A percentile compares a stretch with the other conserved stretches of the same genome.
Conservation (phyloP, 64 coral and sea anemone species). For the Hydrozoanthus tunicans region DNA sequence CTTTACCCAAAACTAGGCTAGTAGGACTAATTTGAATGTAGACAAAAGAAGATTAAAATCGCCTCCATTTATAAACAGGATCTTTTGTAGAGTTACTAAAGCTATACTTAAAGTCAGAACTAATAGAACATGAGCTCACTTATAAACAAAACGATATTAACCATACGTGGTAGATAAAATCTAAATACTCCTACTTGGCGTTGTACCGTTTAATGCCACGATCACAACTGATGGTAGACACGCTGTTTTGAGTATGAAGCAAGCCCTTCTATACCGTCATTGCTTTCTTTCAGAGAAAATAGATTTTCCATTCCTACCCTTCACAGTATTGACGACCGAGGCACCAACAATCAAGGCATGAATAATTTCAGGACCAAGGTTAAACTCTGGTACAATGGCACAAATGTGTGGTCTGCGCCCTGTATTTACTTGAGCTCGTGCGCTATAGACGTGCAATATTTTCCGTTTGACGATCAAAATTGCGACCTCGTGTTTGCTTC, state of each 20-base stretch:
- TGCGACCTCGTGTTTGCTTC: conserved; percentile 56
- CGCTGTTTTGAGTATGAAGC: not conserved
- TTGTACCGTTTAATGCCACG: too few species aligned
- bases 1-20: too few species aligned
- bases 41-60: too few species aligned
- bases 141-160: too few species aligned
- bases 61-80: too few species aligned
- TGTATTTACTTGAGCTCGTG: conserved; percentile 70
- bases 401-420: conserved; percentile 60
- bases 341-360: conserved; percentile 47
- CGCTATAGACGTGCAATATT: conserved; percentile 62
- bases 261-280: conserved; percentile 35
- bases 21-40: too few species aligned
- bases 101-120: too few species aligned
- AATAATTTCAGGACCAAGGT: conserved; percentile 70
- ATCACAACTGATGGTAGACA: not conserved
- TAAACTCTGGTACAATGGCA: conserved; percentile 53
- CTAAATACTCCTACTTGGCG: too few species aligned
- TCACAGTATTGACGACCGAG: conserved; percentile 61
- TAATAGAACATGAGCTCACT: too few species aligned
- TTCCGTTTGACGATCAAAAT: conserved; percentile 85
- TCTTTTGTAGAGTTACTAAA: too few species aligned
- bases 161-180: too few species aligned
- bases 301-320: conserved; percentile 58
- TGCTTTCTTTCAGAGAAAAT: conserved; percentile 59